Percentiles rank a stretch among this genome's conserved stretches.
These are phyloP conservation scores for Lingula anatina DNA, from an alignment of 2,888 invertebrate genomes.

Conservation along the genomic window DNA sequence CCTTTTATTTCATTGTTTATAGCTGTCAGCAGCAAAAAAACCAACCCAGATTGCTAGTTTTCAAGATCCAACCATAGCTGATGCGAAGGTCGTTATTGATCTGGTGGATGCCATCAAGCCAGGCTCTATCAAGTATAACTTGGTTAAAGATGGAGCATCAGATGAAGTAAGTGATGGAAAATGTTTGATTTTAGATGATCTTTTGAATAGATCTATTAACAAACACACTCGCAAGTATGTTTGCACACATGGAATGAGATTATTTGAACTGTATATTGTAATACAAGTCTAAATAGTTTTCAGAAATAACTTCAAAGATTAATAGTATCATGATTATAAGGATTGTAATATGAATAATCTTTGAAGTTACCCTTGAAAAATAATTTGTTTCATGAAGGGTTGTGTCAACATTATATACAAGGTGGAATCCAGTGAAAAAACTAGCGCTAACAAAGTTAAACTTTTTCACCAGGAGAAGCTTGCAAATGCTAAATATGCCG, in stretches of 20 bases:
- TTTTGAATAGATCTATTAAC: too few species aligned
- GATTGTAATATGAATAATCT: too few species aligned
- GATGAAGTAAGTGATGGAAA: slow-evolving; percentile 64
- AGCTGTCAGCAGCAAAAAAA: slow-evolving; percentile 49
- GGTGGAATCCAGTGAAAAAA: too few species aligned
- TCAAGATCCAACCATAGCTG: slow-evolving; percentile 81
- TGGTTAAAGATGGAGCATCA: slow-evolving; percentile 73
- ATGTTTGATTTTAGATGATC: too few species aligned
- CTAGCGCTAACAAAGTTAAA: too few species aligned
- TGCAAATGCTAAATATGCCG: slow-evolving; percentile 98
- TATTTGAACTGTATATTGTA: neutral
- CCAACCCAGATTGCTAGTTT: slow-evolving; percentile 53
- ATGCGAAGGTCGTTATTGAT: slow-evolving; percentile 89
- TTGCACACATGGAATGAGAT: neutral
- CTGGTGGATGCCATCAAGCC: slow-evolving; percentile 95
- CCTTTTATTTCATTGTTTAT: slow-evolving; percentile 24
- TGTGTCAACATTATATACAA: too few species aligned
- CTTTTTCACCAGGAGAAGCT: slow-evolving; percentile 90
- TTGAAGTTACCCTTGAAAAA: too few species aligned
- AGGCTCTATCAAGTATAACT: slow-evolving; percentile 88
- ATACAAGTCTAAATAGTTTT: too few species aligned
- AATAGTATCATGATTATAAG: too few species aligned
- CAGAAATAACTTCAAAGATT: too few species aligned
- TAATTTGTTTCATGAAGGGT: too few species aligned
- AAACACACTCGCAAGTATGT: too few species aligned